Percentiles rank a stretch among this genome's conserved stretches.
These are phyloP conservation scores for Hypercompe scribonia DNA, from an alignment of 2,888 invertebrate genomes.

Conservation along the genomic window DNA sequence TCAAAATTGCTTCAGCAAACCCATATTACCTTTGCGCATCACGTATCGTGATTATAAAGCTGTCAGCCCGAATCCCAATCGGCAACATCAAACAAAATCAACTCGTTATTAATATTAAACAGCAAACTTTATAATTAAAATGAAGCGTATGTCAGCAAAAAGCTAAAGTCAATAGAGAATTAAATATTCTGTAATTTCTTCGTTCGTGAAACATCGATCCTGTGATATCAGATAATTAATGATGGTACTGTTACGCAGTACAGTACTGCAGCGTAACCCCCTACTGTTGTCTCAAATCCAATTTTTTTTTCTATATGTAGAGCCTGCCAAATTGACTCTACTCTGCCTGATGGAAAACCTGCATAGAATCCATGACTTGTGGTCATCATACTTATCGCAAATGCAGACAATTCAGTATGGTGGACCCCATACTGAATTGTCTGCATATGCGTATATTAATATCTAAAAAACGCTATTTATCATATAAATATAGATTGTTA, in stretches of 20 bases:
- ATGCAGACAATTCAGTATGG: no score
- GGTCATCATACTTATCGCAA: no score
- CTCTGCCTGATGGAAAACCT: no score
- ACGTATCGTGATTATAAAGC: slow-evolving; percentile 16
- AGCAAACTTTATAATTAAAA: slow-evolving; percentile 38
- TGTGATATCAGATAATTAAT: slow-evolving; percentile 36
- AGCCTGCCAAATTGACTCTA: no score
- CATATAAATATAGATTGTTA: no score
- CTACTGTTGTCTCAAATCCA: not conserved
- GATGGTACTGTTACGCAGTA: slow-evolving; percentile 16
- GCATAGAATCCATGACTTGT: no score
- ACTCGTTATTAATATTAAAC: slow-evolving; percentile 41
- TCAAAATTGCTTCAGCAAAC: not conserved
- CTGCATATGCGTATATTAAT: no score
- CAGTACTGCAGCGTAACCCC: not conserved
- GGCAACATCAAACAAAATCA: slow-evolving; percentile 30
- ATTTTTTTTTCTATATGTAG: no score
- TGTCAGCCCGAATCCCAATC: slow-evolving; percentile 28
- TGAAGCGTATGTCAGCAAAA: slow-evolving; percentile 37
- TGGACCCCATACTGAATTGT: no score
- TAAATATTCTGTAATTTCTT: slow-evolving; percentile 44
- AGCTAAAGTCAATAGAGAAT: slow-evolving; percentile 41
- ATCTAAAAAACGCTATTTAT: no score
- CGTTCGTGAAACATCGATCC: slow-evolving; percentile 35
- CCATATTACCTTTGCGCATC: not conserved